A percentile compares a stretch with the other conserved stretches of the same genome.
Evolutionary conservation across 2,113 vertebrate genomes (phyloP).

Genomic region (Podiceps cristatus): DNA sequence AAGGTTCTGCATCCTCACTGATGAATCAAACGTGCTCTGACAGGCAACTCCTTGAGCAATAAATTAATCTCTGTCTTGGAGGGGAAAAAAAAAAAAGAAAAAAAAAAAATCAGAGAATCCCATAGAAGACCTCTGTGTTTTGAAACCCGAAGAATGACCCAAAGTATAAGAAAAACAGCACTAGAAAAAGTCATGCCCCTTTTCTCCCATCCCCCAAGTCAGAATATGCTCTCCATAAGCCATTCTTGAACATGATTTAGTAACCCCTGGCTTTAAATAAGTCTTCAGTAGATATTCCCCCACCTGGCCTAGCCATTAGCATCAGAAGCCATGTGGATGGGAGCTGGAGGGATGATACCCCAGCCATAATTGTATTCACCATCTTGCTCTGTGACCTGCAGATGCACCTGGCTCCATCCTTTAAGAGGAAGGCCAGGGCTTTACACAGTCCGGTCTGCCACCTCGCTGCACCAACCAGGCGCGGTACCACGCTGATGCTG

Average conservation of each 20-base stretch:
- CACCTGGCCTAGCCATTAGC: neutral
- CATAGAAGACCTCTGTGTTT: neutral
- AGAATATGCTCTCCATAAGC: neutral
- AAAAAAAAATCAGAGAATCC: neutral
- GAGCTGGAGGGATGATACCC: neutral
- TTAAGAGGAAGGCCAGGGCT: neutral
- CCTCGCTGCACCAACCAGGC: neutral
- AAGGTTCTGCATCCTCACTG: neutral
- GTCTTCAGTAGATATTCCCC: neutral
- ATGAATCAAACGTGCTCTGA: neutral
- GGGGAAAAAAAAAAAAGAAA: no score
- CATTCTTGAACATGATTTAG: neutral
- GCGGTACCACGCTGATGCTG: rapidly evolving
- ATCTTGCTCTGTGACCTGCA: neutral
- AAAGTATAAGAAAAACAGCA: neutral
- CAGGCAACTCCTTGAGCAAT: neutral
- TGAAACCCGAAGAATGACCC: neutral
- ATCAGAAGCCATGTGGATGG: neutral
- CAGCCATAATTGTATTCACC: neutral
- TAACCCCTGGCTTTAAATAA: neutral
- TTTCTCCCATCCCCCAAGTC: neutral
- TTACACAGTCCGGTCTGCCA: neutral
- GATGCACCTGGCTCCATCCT: neutral
- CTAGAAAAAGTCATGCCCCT: neutral
- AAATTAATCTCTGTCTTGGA: neutral